Base-by-base conservation (phyloP, 2,113 vertebrate genomes). In the Anarhynchus alexandrinus region DNA sequence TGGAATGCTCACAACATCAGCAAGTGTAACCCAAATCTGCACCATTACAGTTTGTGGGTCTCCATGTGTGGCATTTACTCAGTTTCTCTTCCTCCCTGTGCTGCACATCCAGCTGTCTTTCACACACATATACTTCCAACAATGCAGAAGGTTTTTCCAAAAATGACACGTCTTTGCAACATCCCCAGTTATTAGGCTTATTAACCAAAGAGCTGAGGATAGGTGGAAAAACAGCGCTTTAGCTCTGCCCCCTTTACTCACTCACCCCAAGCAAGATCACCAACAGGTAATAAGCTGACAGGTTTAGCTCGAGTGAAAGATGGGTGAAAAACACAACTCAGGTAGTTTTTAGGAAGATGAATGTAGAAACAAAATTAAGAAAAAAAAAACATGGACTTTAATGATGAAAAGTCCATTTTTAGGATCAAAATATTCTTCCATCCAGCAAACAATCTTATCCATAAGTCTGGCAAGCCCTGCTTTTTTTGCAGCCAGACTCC, bases 31-130 rank as follows among this genome's bases (percentile, higher is more conserved):
- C 15, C 23, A 78, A 66, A 78, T n/a, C 58, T 61, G 11, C 17
- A 71, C 26, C 10, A 0, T 66, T 59, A 19, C 2, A 6, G 26
- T 66, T 65, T 76, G n/a, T 22, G 4, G 0, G 2, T n/a, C 42
- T 81, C 15, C 9, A 26, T n/a, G 32, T 32, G 45, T 34, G 9
- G 6, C 27, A 54, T 8, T 69, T 42, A 47, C 1, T 73, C 27
- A 3, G 2, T n/a, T 82, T 71, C 36, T 70, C 19, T 70, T 76
- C 34, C 25, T 49, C 40, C 25, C 27, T 13, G 29, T 10, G 5
- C 26, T 47, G 67, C 29, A 42, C 5, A 71, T 5, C 29, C 70
- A 43, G 26, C 42, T 57, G 16, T 61, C 57, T 58, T 86, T 72
- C 71, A 42, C 27, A 67, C 12, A 51, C 1, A 0, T 15, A 74